phyloP scores from a whole-genome alignment of 2,888 invertebrate genomes.

The Trachelus tabidus region DNA sequence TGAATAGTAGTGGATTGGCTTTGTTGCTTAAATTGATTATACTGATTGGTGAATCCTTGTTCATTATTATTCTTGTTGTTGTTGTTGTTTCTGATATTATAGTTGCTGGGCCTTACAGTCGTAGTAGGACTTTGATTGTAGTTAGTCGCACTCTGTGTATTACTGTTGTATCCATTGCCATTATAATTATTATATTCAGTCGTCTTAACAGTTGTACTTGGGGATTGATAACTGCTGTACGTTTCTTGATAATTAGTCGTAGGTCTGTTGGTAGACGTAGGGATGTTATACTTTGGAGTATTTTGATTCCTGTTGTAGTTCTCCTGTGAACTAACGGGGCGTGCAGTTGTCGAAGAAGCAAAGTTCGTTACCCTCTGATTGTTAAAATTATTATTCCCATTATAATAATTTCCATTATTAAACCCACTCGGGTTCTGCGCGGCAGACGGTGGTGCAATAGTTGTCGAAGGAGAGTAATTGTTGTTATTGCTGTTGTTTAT shows the following conservation, averaged over 20 bases:
- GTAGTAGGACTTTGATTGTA: constrained; percentile 33
- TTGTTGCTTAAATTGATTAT: constrained; percentile 32
- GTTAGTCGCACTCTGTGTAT: constrained; percentile 25
- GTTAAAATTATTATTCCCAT: constrained; percentile 18
- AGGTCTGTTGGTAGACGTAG: constrained; percentile 48
- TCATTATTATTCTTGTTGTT: constrained; percentile 33
- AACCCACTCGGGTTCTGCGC: constrained; percentile 12
- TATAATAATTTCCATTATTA: constrained; percentile 32
- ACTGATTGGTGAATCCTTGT: constrained; percentile 27
- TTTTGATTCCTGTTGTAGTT: constrained; percentile 39
- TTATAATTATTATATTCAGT: constrained; percentile 38
- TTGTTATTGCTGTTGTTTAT: constrained; percentile 35
- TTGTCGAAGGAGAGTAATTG: constrained; percentile 42
- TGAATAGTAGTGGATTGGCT: constrained; percentile 49
- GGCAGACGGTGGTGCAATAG: constrained; percentile 30
- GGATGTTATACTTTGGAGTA: constrained; percentile 36
- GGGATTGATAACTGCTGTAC: constrained; percentile 46
- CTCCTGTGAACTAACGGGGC: constrained; percentile 14
- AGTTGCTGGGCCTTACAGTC: constrained; percentile 42
- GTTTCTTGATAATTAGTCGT: constrained; percentile 49
- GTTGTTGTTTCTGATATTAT: constrained; percentile 40
- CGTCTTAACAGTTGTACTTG: constrained; percentile 47
- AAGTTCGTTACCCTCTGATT: constrained; percentile 8
- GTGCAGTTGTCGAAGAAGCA: constrained; percentile 9
- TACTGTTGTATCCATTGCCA: constrained; percentile 22